Evolutionary conservation across 2,113 vertebrate species (phyloP), one percentile per base, ranked within the genome.

Genomic region (Gnathonemus longibarbis): DNA sequence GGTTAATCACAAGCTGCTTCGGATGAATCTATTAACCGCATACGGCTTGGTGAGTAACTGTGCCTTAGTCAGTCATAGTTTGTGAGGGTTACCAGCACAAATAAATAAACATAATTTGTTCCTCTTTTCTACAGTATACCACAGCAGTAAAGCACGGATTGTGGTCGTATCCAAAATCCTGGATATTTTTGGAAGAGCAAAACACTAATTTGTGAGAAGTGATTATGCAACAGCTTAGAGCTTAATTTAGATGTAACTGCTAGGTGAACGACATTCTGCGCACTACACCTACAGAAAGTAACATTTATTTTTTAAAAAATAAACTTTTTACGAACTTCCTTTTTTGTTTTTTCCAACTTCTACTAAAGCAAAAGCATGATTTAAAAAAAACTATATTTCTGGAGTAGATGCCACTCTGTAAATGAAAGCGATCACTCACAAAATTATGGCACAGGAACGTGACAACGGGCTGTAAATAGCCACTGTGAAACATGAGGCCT

Each of bases 401-500:
- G 93, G 95, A 92, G 94, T 88, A 91, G 88, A 93, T 90, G 84
- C 90, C 90, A 90, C 88, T 92, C 89, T 42, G 91, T 86, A 88
- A 93, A 93, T 92, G 94, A 92, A 93, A 89, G 50, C 49, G 90
- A 86, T 91, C 92, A 92, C 93, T 91, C 93, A 94, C 88, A 92
- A 93, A 94, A 94, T 93, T 93, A 93, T 88, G 88, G 92, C 91
- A 87, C 86, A 91, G 88, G 92, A 93, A 31, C 93, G 92, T 93
- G 93, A 94, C 91, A 94, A 92, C 77, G 49, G 92, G 88, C 90
- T 88, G 93, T 95, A 95, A 95, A 95, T 94, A 92, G 91, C 39
- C 46, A 77, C 90, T 91, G 91, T 92, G 88, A 92, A 92, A 90
- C 66, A 85, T 91, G 89, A 89, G 90, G 49, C 66, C 45, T 91